phyloP scores from a whole-genome alignment of 1,140 invertebrate species.

The Ctenoplectra terminalis region DNA sequence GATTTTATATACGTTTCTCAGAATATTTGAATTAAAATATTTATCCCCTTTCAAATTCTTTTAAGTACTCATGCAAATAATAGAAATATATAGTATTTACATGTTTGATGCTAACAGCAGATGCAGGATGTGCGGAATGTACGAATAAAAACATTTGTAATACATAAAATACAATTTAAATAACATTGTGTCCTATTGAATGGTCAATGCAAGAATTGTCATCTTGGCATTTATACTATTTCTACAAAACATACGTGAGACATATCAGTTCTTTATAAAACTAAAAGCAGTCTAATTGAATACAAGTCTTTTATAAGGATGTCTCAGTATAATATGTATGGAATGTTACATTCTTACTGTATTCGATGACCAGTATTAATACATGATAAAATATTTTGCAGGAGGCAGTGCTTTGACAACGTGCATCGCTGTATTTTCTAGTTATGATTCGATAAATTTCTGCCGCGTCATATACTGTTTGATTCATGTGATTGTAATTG shows the following conservation, averaged over 20 bases:
- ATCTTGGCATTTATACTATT: constrained; percentile 30
- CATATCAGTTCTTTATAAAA: constrained; percentile 44
- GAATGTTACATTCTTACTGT: constrained; percentile 65
- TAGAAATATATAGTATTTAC: constrained; percentile 39
- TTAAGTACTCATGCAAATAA: constrained; percentile 18
- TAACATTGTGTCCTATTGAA: constrained; percentile 15
- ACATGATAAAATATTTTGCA: constrained; percentile 56
- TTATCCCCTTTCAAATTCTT: constrained; percentile 6
- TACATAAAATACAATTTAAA: constrained; percentile 38
- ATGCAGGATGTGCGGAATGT: constrained; percentile 53
- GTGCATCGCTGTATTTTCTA: constrained; percentile 50
- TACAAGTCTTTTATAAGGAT: constrained; percentile 48
- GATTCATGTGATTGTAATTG: constrained; percentile 27
- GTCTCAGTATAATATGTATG: constrained; percentile 43
- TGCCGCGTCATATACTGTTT: constrained; percentile 29
- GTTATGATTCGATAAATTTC: constrained; percentile 33
- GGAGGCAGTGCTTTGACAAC: constrained; percentile 67
- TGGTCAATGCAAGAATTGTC: constrained; percentile 13
- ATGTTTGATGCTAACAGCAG: constrained; percentile 16
- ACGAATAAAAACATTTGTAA: constrained; percentile 51
- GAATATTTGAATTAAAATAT: constrained; percentile 26
- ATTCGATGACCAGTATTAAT: constrained; percentile 41
- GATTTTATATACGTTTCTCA: constrained; percentile 17
- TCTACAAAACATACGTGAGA: constrained; percentile 40
- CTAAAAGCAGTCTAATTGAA: constrained; percentile 55